phyloP scores from a whole-genome alignment of 1,140 invertebrate genomes.

The Capitella teleta region DNA sequence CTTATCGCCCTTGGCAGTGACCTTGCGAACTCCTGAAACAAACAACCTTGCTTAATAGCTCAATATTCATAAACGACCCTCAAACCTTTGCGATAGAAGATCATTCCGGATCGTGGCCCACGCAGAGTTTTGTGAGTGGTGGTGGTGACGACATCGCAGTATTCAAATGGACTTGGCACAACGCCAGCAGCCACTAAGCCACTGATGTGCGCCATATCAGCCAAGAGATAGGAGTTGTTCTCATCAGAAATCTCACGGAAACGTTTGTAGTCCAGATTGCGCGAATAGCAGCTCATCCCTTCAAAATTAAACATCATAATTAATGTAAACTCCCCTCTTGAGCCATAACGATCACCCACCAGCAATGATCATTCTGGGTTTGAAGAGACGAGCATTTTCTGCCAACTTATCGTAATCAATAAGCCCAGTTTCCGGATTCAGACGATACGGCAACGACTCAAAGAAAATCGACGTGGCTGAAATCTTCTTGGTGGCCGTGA shows the following conservation, averaged over 20 bases:
- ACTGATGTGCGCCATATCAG: slow-evolving; percentile 91
- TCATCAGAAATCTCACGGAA: slow-evolving; percentile 82
- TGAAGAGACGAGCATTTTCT: slow-evolving; percentile 72
- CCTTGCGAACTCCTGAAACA: slow-evolving; percentile 51
- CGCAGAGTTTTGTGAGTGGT: slow-evolving; percentile 93
- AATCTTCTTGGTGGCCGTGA: slow-evolving; percentile 80
- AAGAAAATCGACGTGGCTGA: slow-evolving; percentile 97
- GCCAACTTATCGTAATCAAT: slow-evolving; percentile 88
- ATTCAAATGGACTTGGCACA: slow-evolving; percentile 82
- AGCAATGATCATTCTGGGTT: slow-evolving; percentile 87
- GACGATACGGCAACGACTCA: slow-evolving; percentile 96
- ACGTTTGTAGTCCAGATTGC: slow-evolving; percentile 67
- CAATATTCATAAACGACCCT: too few relatives aligned
- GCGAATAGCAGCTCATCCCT: slow-evolving; percentile 73
- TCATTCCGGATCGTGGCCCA: slow-evolving; percentile 76
- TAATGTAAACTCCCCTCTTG: not conserved
- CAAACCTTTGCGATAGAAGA: slow-evolving; percentile 84
- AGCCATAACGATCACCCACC: slow-evolving; percentile 38
- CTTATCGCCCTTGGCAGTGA: slow-evolving; percentile 58
- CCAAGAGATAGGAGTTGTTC: slow-evolving; percentile 74
- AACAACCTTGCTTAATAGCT: too few relatives aligned
- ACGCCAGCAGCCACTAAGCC: slow-evolving; percentile 79
- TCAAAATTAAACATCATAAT: slow-evolving; percentile 10
- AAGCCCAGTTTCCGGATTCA: slow-evolving; percentile 69
- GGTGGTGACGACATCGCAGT: slow-evolving; percentile 86